A percentile compares a stretch with the other conserved stretches of the same genome.
Evolutionary conservation across 2,113 vertebrate genomes (phyloP).

Genomic region (Dasyornis broadbenti): DNA sequence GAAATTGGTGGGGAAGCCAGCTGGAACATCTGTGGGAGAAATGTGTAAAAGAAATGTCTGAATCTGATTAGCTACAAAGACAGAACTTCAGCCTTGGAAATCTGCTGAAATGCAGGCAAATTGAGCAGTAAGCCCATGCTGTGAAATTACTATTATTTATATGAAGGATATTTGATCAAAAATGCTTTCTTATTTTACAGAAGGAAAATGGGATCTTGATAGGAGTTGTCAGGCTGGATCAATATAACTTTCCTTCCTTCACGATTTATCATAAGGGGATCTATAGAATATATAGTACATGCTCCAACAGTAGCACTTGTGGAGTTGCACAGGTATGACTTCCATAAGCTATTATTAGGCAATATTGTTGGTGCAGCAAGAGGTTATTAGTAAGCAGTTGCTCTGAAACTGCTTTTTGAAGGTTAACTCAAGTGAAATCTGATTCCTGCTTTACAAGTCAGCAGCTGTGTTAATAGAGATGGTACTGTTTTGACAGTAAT

Average conservation of each 20-base stretch:
- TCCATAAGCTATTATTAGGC: not conserved
- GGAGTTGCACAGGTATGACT: not conserved
- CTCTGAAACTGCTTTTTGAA: not conserved
- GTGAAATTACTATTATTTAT: not conserved
- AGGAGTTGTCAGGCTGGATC: not conserved
- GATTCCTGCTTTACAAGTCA: not conserved
- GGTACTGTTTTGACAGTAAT: constrained; percentile 31
- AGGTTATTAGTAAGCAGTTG: not conserved
- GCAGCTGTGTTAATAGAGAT: constrained; percentile 11
- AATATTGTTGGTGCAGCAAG: not conserved
- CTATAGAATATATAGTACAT: no score
- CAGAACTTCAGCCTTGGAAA: not conserved
- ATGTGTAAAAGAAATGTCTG: not conserved
- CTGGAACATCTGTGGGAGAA: not conserved
- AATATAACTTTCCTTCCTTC: not conserved
- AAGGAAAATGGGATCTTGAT: not conserved
- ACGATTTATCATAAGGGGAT: rapidly evolving
- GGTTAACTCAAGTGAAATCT: not conserved
- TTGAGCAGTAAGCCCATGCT: not conserved
- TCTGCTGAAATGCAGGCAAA: not conserved
- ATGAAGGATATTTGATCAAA: not conserved
- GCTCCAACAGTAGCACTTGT: not conserved
- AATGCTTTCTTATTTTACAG: not conserved
- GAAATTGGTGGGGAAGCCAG: not conserved
- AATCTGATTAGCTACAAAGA: not conserved